Evolutionary conservation across 2,888 invertebrate species (phyloP).

Genomic region (Micoletzkya japonica): DNA sequence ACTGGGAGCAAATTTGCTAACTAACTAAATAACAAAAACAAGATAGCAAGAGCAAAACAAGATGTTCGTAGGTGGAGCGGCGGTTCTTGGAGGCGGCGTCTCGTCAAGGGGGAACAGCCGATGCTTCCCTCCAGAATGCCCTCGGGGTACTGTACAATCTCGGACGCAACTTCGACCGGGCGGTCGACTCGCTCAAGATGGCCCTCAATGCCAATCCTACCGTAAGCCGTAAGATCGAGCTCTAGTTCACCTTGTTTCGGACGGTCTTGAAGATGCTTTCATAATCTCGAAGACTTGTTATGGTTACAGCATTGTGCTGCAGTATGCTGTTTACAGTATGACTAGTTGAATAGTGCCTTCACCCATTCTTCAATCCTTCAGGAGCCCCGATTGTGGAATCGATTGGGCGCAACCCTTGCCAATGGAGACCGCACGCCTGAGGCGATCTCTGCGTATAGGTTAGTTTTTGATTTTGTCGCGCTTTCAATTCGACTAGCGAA

Average conservation of each 20-base stretch:
- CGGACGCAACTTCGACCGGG: constrained; percentile 88
- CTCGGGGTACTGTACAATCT: constrained; percentile 87
- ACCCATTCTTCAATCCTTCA: constrained; percentile 64
- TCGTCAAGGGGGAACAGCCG: constrained; percentile 44
- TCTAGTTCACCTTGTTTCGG: too few relatives aligned
- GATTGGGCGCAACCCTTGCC: constrained; percentile 92
- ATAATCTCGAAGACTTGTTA: too few relatives aligned
- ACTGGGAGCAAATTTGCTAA: too few relatives aligned
- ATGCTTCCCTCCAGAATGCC: constrained; percentile 69
- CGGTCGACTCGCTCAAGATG: constrained; percentile 90
- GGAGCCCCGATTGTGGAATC: constrained; percentile 94
- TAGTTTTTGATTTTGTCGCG: background rate
- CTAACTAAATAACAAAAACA: too few relatives aligned
- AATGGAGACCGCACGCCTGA: constrained; percentile 92
- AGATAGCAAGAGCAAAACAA: too few relatives aligned
- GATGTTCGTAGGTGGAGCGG: constrained; percentile 45
- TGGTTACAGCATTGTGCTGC: background rate
- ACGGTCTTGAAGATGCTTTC: too few relatives aligned
- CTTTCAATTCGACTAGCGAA: constrained; percentile 67
- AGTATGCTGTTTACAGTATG: background rate
- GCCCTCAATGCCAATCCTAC: constrained; percentile 82
- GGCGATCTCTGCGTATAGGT: constrained; percentile 85
- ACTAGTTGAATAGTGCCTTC: too few relatives aligned
- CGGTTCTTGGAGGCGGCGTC: constrained; percentile 47
- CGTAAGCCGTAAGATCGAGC: too few relatives aligned